A percentile compares a stretch with the other conserved stretches of the same genome.
These are phyloP conservation scores for Nephrotoma flavescens DNA, from an alignment of 2,888 invertebrate genomes.

Conservation along the genomic window DNA sequence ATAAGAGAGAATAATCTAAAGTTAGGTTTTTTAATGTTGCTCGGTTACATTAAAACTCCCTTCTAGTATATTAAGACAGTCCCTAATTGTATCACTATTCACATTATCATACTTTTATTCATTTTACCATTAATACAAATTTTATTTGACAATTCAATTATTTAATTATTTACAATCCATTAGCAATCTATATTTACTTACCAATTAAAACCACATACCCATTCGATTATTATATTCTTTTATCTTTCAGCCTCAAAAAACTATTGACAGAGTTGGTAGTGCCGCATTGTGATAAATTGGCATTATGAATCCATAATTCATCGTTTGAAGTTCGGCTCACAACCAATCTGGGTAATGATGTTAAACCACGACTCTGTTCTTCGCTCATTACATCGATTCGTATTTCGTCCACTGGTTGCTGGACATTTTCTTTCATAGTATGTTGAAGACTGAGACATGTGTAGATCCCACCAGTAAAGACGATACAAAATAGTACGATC, in stretches of 20 bases:
- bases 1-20: too few species aligned
- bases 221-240: background rate
- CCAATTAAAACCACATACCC: background rate
- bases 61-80: too few species aligned
- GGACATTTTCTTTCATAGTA: background rate
- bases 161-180: too few species aligned
- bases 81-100: too few species aligned
- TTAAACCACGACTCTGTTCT: background rate
- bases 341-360: background rate
- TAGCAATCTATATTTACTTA: too few species aligned
- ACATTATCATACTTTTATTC: too few species aligned
- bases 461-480: background rate
- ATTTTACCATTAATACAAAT: too few species aligned
- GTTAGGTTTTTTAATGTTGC: too few species aligned
- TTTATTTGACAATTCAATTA: too few species aligned
- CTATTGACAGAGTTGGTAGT: background rate
- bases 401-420: background rate
- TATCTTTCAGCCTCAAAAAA: background rate
- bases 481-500: background rate
- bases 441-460: background rate
- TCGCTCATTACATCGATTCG: background rate
- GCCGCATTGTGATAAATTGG: background rate
- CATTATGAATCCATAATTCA: background rate
- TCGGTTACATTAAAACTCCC: too few species aligned
- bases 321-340: background rate